Conservation (phyloP, 1,140 invertebrate genomes). For the Sminthurinus signatus region DNA sequence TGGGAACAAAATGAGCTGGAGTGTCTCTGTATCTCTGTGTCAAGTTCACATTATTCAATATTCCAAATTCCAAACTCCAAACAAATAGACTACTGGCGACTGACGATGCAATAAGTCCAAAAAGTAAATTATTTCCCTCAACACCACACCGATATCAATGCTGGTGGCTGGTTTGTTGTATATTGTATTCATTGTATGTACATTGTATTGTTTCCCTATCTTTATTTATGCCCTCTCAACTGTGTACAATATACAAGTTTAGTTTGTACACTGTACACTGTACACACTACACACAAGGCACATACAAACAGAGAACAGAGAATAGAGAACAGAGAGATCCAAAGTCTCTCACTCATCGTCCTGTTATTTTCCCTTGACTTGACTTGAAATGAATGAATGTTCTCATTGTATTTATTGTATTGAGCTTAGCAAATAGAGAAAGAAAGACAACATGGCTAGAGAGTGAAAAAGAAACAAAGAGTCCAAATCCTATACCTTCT, state of each 20-base stretch:
- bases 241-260: too few species aligned
- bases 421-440: conserved; percentile 15
- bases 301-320: neutral
- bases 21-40: too few species aligned
- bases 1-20: too few species aligned
- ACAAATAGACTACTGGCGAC: too few species aligned
- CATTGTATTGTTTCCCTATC: conserved; percentile 3
- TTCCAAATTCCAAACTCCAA: too few species aligned
- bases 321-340: neutral
- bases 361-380: conserved; percentile 5
- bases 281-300: neutral
- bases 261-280: conserved; percentile 5
- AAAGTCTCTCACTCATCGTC: neutral
- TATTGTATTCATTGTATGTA: neutral
- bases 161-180: too few species aligned
- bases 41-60: too few species aligned
- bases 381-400: conserved; percentile 18
- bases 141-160: too few species aligned
- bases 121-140: too few species aligned
- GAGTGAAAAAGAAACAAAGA: conserved; percentile 11
- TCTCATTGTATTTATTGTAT: conserved; percentile 17
- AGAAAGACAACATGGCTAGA: neutral
- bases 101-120: too few species aligned
- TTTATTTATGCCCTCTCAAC: conserved; percentile 3
- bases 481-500: neutral